Evolutionary conservation across 2,113 vertebrate species (phyloP).

Genomic region (Climacteris rufus): DNA sequence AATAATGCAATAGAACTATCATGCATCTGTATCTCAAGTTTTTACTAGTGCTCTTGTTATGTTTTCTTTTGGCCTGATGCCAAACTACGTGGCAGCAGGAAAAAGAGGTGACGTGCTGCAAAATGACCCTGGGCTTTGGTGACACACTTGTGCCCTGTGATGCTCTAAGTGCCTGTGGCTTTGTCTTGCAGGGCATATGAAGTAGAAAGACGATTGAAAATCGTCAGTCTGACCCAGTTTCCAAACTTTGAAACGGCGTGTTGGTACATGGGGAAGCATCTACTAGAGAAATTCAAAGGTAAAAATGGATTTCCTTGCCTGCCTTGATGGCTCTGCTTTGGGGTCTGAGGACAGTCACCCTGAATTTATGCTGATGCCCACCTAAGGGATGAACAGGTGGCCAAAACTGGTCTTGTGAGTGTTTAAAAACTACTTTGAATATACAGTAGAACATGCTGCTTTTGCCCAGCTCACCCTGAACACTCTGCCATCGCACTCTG

Average conservation of each 20-base stretch:
- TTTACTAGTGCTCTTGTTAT: neutral
- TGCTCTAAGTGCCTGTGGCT: conserved; percentile 15
- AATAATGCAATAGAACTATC: neutral
- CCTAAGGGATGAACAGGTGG: neutral
- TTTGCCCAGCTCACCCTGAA: neutral
- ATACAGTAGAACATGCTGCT: neutral
- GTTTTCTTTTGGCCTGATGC: neutral
- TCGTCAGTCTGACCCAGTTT: conserved; percentile 91
- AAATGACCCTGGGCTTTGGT: neutral
- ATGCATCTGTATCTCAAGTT: neutral
- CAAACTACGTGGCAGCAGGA: neutral
- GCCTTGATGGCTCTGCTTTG: neutral
- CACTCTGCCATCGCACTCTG: neutral
- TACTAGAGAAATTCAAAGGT: conserved; percentile 97
- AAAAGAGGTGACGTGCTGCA: neutral
- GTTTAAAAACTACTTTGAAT: neutral
- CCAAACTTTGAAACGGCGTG: conserved; percentile 95
- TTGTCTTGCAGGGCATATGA: conserved; percentile 90
- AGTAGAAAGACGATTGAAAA: conserved; percentile 91
- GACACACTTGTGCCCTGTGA: neutral
- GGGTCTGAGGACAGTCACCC: neutral
- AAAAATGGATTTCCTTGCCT: neutral
- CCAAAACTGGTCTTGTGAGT: neutral
- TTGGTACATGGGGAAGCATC: conserved; percentile 93
- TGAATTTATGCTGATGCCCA: neutral